Evolutionary conservation across 2,113 vertebrate genomes (phyloP), one percentile per base, ranked within the genome.

Genomic region (Verasper variegatus): DNA sequence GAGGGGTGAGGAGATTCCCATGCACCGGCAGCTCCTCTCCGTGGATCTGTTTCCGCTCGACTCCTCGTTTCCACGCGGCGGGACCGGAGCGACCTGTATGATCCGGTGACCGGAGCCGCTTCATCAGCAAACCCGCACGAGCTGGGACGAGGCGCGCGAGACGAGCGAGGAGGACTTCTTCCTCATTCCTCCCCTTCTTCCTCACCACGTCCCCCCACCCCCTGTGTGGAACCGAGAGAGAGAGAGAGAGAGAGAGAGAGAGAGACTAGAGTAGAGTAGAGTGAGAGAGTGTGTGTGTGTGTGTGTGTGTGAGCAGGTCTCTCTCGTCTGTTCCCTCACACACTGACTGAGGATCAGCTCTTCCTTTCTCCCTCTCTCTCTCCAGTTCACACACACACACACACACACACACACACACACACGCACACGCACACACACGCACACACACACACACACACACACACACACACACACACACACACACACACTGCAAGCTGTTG

Each of bases 151-250:
- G 81, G 88, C 83, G 91, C 86, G 89, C 86, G 76, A 82, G 66
- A 67, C 27, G 5, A 83, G 71, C 13, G 47, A 4, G 47, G 47
- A 4, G 82, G 87, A 90, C 88, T 86, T 92, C 93, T 95, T 95
- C 94, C 94, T 94, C 94, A 94, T 95, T 94, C 94, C 93, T 93
- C 81, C 89, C 51, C 69, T 80, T 64, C 76, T 71, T 68, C 59
- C 73, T 74, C 64, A 54, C 78, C 70, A 17, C 47, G 47, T 6
- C 5, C 47, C 45, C 45, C 45, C 17, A 1, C 45, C 45, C 45
- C 45, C 45, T 47, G 2, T 49, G 15, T 15, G 45, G 2, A 2
- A 4, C 0, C 3, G 47, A 17, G 45, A 3, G 54, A 12, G 54
- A 27, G 52, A 13, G 60, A 37, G 51, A n/a, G 21, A n/a, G 18